These are phyloP conservation scores for Deroptyus accipitrinus DNA, from an alignment of 2,113 vertebrate genomes.

Conservation along the genomic window DNA sequence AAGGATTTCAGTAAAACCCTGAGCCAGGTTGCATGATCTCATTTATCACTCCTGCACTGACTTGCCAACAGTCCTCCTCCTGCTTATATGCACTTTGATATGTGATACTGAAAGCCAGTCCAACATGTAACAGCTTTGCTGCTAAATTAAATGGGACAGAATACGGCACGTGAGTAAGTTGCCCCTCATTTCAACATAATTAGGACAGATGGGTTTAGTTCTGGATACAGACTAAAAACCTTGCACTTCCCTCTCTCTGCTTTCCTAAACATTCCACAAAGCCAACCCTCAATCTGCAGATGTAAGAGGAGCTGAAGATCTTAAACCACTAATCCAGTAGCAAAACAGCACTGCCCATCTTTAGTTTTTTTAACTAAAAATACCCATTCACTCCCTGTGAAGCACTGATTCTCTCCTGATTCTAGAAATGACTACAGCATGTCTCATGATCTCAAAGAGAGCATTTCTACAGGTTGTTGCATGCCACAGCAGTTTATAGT, in stretches of 20 bases:
- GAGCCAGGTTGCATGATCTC: neutral
- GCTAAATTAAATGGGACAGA: neutral
- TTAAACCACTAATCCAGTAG: neutral
- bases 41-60: neutral
- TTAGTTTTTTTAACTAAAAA: neutral
- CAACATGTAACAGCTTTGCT: neutral
- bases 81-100: neutral
- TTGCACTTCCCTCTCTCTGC: neutral
- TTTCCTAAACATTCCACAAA: neutral
- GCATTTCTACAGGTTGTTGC: constrained; percentile 33
- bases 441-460: neutral
- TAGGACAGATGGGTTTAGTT: neutral
- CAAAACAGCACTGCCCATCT: neutral
- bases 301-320: neutral
- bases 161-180: neutral
- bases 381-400: neutral
- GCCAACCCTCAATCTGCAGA: neutral
- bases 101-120: neutral
- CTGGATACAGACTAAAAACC: neutral
- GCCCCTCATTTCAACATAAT: neutral
- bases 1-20: neutral
- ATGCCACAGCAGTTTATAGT: constrained; percentile 16
- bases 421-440: constrained; percentile 17
- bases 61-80: neutral
- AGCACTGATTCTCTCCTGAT: constrained; percentile 27